Percentiles rank a stretch among this genome's conserved stretches.
Evolutionary conservation across 1,140 invertebrate genomes (phyloP).

Genomic region (Drosophila bocqueti): DNA sequence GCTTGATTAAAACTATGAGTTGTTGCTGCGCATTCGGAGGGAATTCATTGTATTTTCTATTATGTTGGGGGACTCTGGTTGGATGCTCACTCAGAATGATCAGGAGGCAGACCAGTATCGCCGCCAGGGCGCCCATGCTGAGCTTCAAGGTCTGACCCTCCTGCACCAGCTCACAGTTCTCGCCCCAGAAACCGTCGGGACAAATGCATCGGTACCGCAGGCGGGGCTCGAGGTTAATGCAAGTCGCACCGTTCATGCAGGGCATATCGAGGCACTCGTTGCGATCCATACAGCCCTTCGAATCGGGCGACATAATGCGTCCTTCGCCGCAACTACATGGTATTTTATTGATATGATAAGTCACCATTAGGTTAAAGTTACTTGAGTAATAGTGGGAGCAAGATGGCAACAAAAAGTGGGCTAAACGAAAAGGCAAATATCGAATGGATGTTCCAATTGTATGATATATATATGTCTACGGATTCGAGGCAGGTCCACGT

Average conservation of each 20-base stretch:
- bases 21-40: slow-evolving; percentile 49
- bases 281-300: slow-evolving; percentile 96
- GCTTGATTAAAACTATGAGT: slow-evolving; percentile 35
- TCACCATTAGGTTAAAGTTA: slow-evolving; percentile 30
- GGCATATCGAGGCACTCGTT: slow-evolving; percentile 97
- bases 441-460: slow-evolving; percentile 40
- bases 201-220: slow-evolving; percentile 94
- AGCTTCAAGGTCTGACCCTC: slow-evolving; percentile 96
- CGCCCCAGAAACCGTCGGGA: slow-evolving; percentile 95
- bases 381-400: slow-evolving; percentile 1
- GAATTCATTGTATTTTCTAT: slow-evolving; percentile 9
- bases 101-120: slow-evolving; percentile 96
- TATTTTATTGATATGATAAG: slow-evolving; percentile 10
- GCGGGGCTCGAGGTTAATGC: slow-evolving; percentile 94
- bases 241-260: slow-evolving; percentile 95
- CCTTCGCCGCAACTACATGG: slow-evolving; percentile 94
- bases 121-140: slow-evolving; percentile 96
- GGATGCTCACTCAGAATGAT: slow-evolving; percentile 95
- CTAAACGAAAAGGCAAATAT: slow-evolving; percentile 40
- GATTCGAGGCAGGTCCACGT: slow-evolving; percentile 25
- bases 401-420: slow-evolving; percentile 32
- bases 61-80: not conserved
- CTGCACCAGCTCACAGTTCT: slow-evolving; percentile 96
- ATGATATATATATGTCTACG: slow-evolving; percentile 9
- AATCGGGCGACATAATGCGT: slow-evolving; percentile 93